Evolutionary conservation across 2,797 vertebrate species (phyloP), one percentile per base, ranked within the genome.

Genomic region (Hippopotamyrus pictus): DNA sequence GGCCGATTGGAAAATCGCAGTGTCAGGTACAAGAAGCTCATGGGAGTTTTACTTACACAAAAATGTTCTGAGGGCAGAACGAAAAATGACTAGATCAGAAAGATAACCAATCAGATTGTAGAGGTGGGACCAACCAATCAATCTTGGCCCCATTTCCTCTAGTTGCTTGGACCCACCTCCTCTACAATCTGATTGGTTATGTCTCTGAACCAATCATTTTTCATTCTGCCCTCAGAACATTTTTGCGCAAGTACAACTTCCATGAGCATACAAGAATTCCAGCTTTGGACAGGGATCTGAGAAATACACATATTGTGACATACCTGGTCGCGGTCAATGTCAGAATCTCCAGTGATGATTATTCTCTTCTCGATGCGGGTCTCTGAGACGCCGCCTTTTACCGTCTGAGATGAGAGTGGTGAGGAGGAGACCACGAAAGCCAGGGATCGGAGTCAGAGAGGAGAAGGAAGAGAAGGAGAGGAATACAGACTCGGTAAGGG

Each of bases 281-380:
- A 73, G 14, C 3, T 33, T 37, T 73, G 29, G 65, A 33, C 17
- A 14, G 22, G 1, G 48, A 53, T 8, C 51, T 22, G 19, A 29
- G 51, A 19, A 65, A 37, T 7, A 44, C 19, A 25, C 33, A 14
- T 19, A 88, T 33, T 17, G 5, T 9, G 46, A 17, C 83, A 51
- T 93, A 99, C 98, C 97, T 98, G 96, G 90, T 98, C 97, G 6
- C 97, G 97, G 91, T 98, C 97, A 50, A 96, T 91, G 73, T 98
- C 97, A 4, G 95, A 94, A 90, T 98, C 98, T 87, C 97, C 98
- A 0, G 96, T 98, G 93, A 99, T 98, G 92, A 99, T 97, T 88
- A 99, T 99, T 93, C 98, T 97, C 93, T 99, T 99, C 91, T 99
- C 98, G 91, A 99, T 97, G 48, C 98, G 95, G 0, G 97, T 97